phyloP scores from a whole-genome alignment of 2,888 invertebrate genomes.

The Scaptodrosophila latifasciaeformis region DNA sequence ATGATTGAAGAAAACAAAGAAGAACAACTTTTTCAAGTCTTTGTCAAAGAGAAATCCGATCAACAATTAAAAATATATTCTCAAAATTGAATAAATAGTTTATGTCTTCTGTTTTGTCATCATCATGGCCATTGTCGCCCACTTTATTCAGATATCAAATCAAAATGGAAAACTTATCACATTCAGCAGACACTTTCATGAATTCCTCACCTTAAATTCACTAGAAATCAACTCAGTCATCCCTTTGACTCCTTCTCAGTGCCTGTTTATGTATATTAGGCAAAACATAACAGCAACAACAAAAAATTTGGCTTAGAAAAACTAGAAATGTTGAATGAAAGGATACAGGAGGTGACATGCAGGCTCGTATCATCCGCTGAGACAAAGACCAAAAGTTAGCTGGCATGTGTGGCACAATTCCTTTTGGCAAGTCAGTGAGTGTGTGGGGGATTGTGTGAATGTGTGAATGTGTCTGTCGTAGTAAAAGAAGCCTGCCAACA shows the following conservation, averaged over 20 bases:
- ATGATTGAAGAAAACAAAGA: neutral
- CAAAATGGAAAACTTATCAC: no score
- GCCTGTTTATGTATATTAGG: no score
- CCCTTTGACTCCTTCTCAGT: no score
- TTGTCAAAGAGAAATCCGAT: slow-evolving; percentile 11
- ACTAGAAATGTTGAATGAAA: neutral
- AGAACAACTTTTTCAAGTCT: no score
- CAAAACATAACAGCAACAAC: neutral
- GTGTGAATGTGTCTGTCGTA: neutral
- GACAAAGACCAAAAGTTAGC: slow-evolving; percentile 56
- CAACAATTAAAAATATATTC: slow-evolving; percentile 49
- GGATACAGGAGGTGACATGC: slow-evolving; percentile 28
- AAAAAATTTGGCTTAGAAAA: neutral
- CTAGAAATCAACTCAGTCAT: no score
- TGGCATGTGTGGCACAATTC: slow-evolving; percentile 24
- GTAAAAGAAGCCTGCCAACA: slow-evolving; percentile 36
- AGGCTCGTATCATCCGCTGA: no score
- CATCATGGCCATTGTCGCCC: no score
- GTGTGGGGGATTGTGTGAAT: neutral
- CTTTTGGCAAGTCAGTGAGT: slow-evolving; percentile 5
- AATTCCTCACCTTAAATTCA: no score
- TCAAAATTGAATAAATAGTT: slow-evolving; percentile 14
- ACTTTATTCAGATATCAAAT: no score
- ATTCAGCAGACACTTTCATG: no score
- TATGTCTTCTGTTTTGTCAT: no score